A percentile compares a stretch with the other conserved stretches of the same genome.
Evolutionary conservation across 1,140 invertebrate species (phyloP).

Genomic region (Yoshiicerus persimilis): DNA sequence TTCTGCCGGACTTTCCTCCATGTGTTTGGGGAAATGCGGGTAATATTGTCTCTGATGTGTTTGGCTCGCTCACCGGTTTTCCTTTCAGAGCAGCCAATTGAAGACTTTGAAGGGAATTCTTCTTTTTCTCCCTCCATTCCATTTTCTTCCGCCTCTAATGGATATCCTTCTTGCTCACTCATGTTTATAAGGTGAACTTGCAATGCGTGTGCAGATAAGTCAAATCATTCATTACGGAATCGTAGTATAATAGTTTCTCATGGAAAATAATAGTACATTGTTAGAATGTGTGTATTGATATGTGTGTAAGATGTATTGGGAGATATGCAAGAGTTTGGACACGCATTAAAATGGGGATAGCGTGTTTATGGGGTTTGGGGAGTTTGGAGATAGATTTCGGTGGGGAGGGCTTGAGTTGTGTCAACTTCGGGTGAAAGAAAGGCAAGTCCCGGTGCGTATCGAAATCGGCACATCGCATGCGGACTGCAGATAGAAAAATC

Average conservation of each 20-base stretch:
- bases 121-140: not conserved
- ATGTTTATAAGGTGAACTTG: too few relatives aligned
- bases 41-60: not conserved
- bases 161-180: not conserved
- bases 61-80: not conserved
- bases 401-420: not conserved
- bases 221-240: too few relatives aligned
- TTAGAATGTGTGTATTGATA: too few relatives aligned
- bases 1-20: not conserved
- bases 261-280: too few relatives aligned
- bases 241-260: too few relatives aligned
- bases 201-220: too few relatives aligned
- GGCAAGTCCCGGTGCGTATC: slow-evolving; percentile 36
- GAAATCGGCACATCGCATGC: slow-evolving; percentile 48
- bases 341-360: too few relatives aligned
- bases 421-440: not conserved
- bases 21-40: not conserved
- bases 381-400: not conserved
- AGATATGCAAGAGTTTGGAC: too few relatives aligned
- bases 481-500: slow-evolving; percentile 46
- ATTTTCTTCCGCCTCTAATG: not conserved
- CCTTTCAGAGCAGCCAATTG: not conserved
- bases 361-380: not conserved
- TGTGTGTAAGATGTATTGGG: too few relatives aligned
- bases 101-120: not conserved